These are phyloP conservation scores for Papilio glaucus DNA, from an alignment of 1,140 invertebrate species.

Conservation along the genomic window DNA sequence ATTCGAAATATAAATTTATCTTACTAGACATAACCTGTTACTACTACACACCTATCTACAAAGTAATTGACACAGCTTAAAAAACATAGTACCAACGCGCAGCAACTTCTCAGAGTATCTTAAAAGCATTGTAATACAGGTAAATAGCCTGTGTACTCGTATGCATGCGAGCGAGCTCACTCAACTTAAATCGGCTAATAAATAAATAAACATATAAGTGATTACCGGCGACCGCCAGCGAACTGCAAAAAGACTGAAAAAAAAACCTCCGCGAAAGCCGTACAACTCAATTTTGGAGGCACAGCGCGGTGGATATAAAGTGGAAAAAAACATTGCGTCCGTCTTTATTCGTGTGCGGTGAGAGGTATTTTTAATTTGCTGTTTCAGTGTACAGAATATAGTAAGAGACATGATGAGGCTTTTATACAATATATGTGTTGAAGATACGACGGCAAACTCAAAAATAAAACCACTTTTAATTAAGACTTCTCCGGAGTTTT, in stretches of 20 bases:
- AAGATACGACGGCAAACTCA: no score
- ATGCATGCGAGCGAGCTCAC: constrained; percentile 24
- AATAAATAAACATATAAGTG: constrained; percentile 76
- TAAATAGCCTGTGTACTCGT: constrained; percentile 6
- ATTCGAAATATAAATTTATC: neutral
- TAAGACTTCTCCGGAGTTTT: no score
- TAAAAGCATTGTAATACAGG: neutral
- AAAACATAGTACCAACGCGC: neutral
- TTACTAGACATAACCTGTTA: neutral
- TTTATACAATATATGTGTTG: no score
- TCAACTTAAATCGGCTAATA: constrained; percentile 59
- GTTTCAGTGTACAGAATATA: no score
- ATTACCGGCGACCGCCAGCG: constrained; percentile 72
- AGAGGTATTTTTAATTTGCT: constrained; percentile 46
- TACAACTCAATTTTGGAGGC: constrained; percentile 80
- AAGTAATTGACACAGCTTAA: constrained; percentile 4
- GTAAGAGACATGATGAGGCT: neutral
- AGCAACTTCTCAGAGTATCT: constrained; percentile 9
- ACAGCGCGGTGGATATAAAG: constrained; percentile 68
- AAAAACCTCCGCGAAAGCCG: constrained; percentile 63
- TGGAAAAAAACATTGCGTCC: constrained; percentile 59
- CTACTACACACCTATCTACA: neutral
- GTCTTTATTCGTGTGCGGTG: constrained; percentile 58
- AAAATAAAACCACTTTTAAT: no score
- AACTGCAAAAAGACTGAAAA: constrained; percentile 66